Conservation (phyloP, 2,113 vertebrate species). For the Amphiprion ocellaris region DNA sequence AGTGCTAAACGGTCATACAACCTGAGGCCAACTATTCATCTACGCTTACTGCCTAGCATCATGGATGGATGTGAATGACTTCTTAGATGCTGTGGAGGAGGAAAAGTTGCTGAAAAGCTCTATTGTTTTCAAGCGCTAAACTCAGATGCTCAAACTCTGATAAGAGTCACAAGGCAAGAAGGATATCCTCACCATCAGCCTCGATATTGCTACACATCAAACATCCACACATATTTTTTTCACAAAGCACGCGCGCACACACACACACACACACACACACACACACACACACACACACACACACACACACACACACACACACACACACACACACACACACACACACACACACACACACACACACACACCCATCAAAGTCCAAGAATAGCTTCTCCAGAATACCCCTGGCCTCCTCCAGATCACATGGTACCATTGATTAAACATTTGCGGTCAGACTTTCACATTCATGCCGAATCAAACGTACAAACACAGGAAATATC, state of each 20-base stretch:
- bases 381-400: background rate
- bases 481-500: background rate
- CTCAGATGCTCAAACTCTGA: conserved; percentile 59
- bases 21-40: conserved; percentile 39
- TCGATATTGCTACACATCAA: conserved; percentile 41
- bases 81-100: conserved; percentile 26
- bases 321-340: background rate
- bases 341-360: background rate
- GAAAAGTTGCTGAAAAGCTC: conserved; percentile 42
- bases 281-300: background rate
- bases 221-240: conserved; percentile 24
- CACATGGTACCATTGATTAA: conserved; percentile 1
- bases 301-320: background rate
- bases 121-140: conserved; percentile 54
- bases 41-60: conserved; percentile 5
- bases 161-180: conserved; percentile 67
- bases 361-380: background rate
- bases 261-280: background rate
- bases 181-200: conserved; percentile 28
- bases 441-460: background rate
- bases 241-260: background rate
- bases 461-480: background rate
- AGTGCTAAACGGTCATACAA: background rate
- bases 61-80: conserved; percentile 36
- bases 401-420: background rate